Evolutionary conservation across 2,113 vertebrate species (phyloP).

Genomic region (Arenaria interpres): DNA sequence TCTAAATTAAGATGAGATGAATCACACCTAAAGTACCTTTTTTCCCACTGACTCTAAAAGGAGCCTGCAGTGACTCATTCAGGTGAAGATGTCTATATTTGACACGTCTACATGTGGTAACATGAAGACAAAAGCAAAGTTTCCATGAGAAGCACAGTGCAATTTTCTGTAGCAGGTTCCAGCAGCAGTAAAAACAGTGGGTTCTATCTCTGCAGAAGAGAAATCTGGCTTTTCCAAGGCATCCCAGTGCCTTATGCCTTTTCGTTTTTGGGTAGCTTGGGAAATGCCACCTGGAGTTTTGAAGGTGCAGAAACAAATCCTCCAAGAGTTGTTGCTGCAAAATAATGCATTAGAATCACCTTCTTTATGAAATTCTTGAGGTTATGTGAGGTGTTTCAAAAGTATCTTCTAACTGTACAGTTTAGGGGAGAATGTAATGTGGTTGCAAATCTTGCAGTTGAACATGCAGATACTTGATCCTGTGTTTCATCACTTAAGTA

Average conservation of each 20-base stretch:
- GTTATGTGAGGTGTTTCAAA: background rate
- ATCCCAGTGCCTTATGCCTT: background rate
- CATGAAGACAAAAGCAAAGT: background rate
- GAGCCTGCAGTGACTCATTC: background rate
- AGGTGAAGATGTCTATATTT: slow-evolving; percentile 8
- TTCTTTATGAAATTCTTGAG: background rate
- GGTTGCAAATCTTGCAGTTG: background rate
- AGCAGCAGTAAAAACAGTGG: background rate
- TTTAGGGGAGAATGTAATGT: background rate
- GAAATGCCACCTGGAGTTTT: background rate
- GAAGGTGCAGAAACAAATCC: background rate
- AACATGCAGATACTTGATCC: background rate
- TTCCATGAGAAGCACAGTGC: background rate
- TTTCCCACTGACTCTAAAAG: background rate
- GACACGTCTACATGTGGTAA: background rate
- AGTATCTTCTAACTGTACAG: background rate
- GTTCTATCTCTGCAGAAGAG: background rate
- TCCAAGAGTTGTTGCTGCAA: background rate
- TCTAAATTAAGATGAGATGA: slow-evolving; percentile 14
- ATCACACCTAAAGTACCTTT: background rate
- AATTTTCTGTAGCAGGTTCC: background rate
- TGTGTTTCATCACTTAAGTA: background rate
- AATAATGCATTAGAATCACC: background rate
- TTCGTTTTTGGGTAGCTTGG: background rate
- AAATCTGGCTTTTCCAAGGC: background rate